Percentiles rank a stretch among this genome's conserved stretches.
Conservation (phyloP, 2,113 vertebrate genomes). For the Benitochromis conjunctus region DNA sequence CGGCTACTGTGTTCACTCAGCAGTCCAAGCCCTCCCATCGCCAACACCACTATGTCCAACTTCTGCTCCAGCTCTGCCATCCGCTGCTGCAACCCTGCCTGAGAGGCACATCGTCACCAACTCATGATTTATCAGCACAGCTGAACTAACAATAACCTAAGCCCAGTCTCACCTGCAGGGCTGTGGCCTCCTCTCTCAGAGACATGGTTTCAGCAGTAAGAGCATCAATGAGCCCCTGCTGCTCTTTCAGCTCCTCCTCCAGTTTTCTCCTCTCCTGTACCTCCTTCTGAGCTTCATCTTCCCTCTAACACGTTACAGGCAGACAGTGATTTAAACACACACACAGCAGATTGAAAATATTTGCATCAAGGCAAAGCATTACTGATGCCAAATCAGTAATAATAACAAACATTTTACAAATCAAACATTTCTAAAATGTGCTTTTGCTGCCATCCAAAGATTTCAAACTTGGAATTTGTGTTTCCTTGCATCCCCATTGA, state of each 20-base stretch:
- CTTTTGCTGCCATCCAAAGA: not conserved
- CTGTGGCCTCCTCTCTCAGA: slow-evolving; percentile 77
- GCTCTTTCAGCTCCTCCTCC: slow-evolving; percentile 76
- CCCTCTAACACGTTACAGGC: slow-evolving; percentile 67
- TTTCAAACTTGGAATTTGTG: fast-evolving
- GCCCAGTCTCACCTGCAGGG: slow-evolving; percentile 71
- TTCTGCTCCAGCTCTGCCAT: slow-evolving; percentile 60
- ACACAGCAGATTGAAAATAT: not conserved
- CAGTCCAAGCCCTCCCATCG: slow-evolving; percentile 52
- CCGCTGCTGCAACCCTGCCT: slow-evolving; percentile 46
- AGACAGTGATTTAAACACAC: not conserved
- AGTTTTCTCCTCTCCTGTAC: slow-evolving; percentile 68
- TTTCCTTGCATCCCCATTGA: fast-evolving
- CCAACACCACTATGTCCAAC: slow-evolving; percentile 60
- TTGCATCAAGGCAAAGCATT: not conserved
- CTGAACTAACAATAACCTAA: not conserved
- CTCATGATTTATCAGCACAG: not conserved
- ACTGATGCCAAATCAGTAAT: not conserved
- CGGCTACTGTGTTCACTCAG: not conserved
- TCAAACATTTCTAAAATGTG: not conserved
- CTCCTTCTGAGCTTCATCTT: slow-evolving; percentile 72
- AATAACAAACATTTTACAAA: not conserved
- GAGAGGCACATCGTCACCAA: not conserved
- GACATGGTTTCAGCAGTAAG: slow-evolving; percentile 85
- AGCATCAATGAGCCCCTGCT: slow-evolving; percentile 84